Percentiles rank a stretch among this genome's conserved stretches.
Conservation (phyloP, 30 jellyfish, hydroid and myxozoan species). For the Sanderia malayensis region DNA sequence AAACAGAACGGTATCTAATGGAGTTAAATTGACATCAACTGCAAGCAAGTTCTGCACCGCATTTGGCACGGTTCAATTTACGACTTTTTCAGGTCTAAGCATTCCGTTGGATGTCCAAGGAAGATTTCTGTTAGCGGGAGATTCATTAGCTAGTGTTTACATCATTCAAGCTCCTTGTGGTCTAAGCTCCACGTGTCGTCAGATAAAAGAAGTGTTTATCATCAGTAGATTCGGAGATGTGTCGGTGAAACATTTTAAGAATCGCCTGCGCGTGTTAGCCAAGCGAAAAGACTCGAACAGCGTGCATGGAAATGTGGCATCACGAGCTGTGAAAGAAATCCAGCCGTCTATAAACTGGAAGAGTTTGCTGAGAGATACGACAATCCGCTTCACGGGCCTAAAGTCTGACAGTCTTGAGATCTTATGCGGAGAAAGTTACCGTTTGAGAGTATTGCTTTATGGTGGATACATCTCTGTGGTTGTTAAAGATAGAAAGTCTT, state of each 20-base stretch:
- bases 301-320: neutral
- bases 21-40: neutral
- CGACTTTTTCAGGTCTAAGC: constrained; percentile 30
- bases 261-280: constrained; percentile 10
- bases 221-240: constrained; percentile 41
- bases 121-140: constrained; percentile 21
- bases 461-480: constrained; percentile 17
- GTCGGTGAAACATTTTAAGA: constrained; percentile 19
- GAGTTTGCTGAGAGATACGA: constrained; percentile 42
- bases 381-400: constrained; percentile 26
- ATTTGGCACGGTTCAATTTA: constrained; percentile 41
- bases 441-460: constrained; percentile 8
- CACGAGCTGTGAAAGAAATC: neutral
- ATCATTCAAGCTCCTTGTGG: constrained; percentile 32
- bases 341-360: constrained; percentile 13
- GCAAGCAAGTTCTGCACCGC: constrained; percentile 27
- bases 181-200: constrained; percentile 31
- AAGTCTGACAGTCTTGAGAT: constrained; percentile 36
- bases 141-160: constrained; percentile 12
- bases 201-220: constrained; percentile 30
- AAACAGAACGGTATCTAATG: neutral
- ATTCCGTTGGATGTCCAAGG: constrained; percentile 44
- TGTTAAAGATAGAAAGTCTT: constrained; percentile 3
- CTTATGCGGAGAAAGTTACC: constrained; percentile 15
- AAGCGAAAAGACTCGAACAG: neutral